Evolutionary conservation across 2,888 invertebrate genomes (phyloP).

Genomic region (Choristoneura rosaceana): DNA sequence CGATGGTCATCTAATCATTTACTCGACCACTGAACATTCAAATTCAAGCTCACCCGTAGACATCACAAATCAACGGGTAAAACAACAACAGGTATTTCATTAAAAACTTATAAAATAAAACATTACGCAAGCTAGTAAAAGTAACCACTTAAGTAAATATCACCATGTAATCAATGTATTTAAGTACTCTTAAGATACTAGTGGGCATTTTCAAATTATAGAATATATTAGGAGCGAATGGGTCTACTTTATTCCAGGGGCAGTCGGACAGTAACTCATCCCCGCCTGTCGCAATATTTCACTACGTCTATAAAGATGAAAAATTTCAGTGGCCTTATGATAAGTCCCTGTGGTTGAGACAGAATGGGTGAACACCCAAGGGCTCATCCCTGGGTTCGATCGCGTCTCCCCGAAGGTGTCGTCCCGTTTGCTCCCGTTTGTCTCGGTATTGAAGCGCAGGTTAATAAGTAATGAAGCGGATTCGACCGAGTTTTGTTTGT

Average conservation of each 20-base stretch:
- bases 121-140: too few relatives aligned
- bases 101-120: too few relatives aligned
- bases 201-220: not conserved
- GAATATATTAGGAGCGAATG: not conserved
- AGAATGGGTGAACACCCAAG: slow-evolving; percentile 32
- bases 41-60: too few relatives aligned
- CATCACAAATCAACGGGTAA: too few relatives aligned
- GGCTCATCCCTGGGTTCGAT: slow-evolving; percentile 36
- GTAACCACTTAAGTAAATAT: too few relatives aligned
- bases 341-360: slow-evolving; percentile 28
- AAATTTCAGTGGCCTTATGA: slow-evolving; percentile 28
- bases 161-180: too few relatives aligned
- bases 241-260: not conserved
- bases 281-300: slow-evolving; percentile 2
- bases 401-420: slow-evolving; percentile 32
- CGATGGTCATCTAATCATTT: too few relatives aligned
- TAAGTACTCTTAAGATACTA: not conserved
- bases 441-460: slow-evolving; percentile 71
- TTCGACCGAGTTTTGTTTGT: slow-evolving; percentile 81
- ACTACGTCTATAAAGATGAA: slow-evolving; percentile 13
- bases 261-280: not conserved
- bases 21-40: too few relatives aligned
- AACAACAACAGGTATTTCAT: too few relatives aligned
- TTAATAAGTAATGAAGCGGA: slow-evolving; percentile 83
- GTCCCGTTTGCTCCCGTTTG: slow-evolving; percentile 55